A percentile compares a stretch with the other conserved stretches of the same genome.
Evolutionary conservation across 1,140 invertebrate species (phyloP).

Genomic region (Zaprionus gabonicus): DNA sequence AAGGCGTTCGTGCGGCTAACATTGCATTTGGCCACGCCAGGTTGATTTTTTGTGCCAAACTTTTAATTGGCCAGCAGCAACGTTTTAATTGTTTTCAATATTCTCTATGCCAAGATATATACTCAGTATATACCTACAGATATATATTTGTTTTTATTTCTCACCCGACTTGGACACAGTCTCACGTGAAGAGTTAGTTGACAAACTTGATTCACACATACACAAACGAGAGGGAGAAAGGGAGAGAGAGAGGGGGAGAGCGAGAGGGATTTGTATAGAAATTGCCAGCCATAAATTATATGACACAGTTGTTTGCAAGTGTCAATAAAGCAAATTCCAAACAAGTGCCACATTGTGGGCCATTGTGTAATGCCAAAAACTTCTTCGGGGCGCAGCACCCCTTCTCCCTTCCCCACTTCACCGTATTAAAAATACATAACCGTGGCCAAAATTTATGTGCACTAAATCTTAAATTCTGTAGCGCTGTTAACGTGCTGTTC

Average conservation of each 20-base stretch:
- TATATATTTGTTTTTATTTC: neutral
- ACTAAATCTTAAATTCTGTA: constrained; percentile 15
- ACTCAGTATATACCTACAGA: neutral
- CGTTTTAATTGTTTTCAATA: constrained; percentile 67
- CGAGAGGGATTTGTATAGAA: constrained; percentile 31
- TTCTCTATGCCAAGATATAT: constrained; percentile 4
- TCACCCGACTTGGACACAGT: constrained; percentile 3
- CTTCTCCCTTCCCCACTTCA: neutral
- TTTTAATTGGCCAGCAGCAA: constrained; percentile 76
- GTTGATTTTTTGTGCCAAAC: constrained; percentile 65
- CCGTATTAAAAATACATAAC: constrained; percentile 67
- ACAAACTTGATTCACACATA: constrained; percentile 25
- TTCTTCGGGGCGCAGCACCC: constrained; percentile 3
- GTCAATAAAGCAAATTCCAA: constrained; percentile 70
- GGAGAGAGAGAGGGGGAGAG: neutral
- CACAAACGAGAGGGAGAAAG: neutral
- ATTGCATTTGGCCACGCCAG: constrained; percentile 61
- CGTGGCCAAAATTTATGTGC: constrained; percentile 56
- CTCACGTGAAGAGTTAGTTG: constrained; percentile 21
- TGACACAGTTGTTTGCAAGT: constrained; percentile 61
- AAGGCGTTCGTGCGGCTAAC: constrained; percentile 70
- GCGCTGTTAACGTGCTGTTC: constrained; percentile 30
- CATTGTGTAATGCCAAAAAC: constrained; percentile 53
- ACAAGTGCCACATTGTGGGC: constrained; percentile 29
- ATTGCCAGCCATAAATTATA: constrained; percentile 66